Percentiles rank a stretch among this genome's conserved stretches.
Evolutionary conservation across 2,888 invertebrate species (phyloP).

Genomic region (Xestia xanthographa): DNA sequence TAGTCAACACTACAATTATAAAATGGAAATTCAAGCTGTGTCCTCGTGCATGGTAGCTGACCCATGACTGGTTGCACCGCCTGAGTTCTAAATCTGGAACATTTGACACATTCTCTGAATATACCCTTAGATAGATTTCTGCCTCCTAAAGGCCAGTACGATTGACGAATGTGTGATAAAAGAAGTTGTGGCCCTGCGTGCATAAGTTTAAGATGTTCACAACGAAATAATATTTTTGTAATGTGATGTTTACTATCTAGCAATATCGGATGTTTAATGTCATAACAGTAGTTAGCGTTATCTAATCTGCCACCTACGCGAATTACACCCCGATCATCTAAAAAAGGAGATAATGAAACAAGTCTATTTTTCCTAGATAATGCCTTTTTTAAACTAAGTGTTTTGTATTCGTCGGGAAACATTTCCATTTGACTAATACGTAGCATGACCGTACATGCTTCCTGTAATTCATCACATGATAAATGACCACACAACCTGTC

Average conservation of each 20-base stretch:
- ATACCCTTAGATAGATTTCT: constrained; percentile 10
- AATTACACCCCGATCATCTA: constrained; percentile 10
- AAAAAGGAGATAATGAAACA: constrained; percentile 15
- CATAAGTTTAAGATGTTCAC: constrained; percentile 20
- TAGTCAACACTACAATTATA: constrained; percentile 14
- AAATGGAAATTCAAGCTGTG: constrained; percentile 2
- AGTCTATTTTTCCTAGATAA: constrained; percentile 17
- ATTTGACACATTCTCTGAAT: constrained; percentile 15
- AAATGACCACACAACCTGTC: not conserved
- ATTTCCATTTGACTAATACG: constrained; percentile 17
- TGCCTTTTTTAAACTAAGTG: constrained; percentile 1
- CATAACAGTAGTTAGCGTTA: constrained; percentile 6
- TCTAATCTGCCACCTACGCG: constrained; percentile 7
- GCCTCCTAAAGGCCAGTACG: constrained; percentile 24
- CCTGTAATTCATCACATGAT: constrained; percentile 10
- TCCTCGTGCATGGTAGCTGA: constrained; percentile 1
- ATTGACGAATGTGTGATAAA: constrained; percentile 22
- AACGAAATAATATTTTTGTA: constrained; percentile 10
- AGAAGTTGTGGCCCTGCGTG: constrained; percentile 24
- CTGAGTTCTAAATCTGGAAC: constrained; percentile 23
- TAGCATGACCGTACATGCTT: constrained; percentile 4
- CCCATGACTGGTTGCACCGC: constrained; percentile 23
- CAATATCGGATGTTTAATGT: not conserved
- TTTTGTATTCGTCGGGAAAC: constrained; percentile 16
- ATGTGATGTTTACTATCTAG: constrained; percentile 21